These are phyloP conservation scores for Pocota personata DNA, from an alignment of 2,888 invertebrate genomes.

Conservation along the genomic window DNA sequence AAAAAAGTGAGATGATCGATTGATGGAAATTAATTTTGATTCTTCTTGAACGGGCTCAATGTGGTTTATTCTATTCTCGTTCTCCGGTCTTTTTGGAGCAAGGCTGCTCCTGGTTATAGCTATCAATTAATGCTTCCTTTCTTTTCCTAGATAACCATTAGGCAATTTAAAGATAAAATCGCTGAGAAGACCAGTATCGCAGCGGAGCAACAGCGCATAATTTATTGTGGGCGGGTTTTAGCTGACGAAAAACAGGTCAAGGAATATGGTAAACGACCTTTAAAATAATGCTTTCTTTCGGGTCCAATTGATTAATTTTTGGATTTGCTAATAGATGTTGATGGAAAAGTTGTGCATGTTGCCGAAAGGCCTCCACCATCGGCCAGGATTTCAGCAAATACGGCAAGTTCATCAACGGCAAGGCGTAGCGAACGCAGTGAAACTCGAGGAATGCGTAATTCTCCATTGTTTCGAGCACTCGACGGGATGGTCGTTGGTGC, in stretches of 20 bases:
- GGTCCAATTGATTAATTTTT: not conserved
- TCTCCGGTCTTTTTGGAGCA: too few species aligned
- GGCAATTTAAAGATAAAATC: conserved; percentile 91
- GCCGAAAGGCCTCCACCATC: conserved; percentile 94
- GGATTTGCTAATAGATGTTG: conserved; percentile 86
- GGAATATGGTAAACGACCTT: conserved; percentile 88
- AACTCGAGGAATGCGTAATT: conserved; percentile 80
- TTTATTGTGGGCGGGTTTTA: conserved; percentile 96
- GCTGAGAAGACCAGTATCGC: conserved; percentile 90
- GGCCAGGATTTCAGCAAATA: conserved; percentile 77
- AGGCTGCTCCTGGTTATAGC: too few species aligned
- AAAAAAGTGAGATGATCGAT: too few species aligned
- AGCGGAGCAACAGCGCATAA: conserved; percentile 93
- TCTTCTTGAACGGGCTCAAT: too few species aligned
- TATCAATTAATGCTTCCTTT: not conserved
- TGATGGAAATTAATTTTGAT: too few species aligned
- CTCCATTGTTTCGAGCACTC: conserved; percentile 80
- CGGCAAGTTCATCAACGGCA: conserved; percentile 77
- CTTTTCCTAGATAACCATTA: conserved; percentile 88
- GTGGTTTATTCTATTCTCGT: too few species aligned
- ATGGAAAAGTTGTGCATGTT: conserved; percentile 96
- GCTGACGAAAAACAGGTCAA: conserved; percentile 93
- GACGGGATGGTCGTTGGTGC: conserved; percentile 83
- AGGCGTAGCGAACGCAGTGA: conserved; percentile 81
- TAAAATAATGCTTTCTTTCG: not conserved